These are phyloP conservation scores for Petrophora chlorosata DNA, from an alignment of 2,888 invertebrate species.

Conservation along the genomic window DNA sequence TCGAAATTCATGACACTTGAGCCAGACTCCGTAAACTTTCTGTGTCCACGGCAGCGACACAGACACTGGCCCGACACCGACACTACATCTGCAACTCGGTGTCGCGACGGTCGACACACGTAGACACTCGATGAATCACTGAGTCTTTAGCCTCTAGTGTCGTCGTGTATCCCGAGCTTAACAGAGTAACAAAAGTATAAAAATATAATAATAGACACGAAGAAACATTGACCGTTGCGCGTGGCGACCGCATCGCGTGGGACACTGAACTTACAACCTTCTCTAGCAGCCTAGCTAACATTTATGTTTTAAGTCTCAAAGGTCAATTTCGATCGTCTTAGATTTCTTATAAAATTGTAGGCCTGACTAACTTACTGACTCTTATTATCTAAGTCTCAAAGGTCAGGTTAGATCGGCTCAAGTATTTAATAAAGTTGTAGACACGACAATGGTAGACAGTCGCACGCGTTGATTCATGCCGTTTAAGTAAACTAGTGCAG, in stretches of 20 bases:
- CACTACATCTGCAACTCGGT: no score
- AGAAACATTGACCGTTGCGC: constrained; percentile 57
- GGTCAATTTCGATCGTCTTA: constrained; percentile 34
- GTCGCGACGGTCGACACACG: no score
- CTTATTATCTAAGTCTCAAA: constrained; percentile 40
- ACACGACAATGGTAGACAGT: constrained; percentile 63
- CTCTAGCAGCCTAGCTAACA: constrained; percentile 15
- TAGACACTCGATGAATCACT: no score
- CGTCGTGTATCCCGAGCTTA: no score
- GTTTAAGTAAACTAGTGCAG: constrained; percentile 70
- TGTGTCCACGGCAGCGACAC: no score
- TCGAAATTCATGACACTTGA: no score
- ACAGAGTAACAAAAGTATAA: constrained; percentile 4
- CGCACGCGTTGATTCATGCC: constrained; percentile 64
- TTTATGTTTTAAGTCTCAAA: constrained; percentile 40
- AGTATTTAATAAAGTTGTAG: constrained; percentile 33
- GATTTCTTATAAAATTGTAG: constrained; percentile 33
- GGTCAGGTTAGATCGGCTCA: constrained; percentile 34
- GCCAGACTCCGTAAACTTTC: no score
- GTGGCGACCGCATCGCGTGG: constrained; percentile 51
- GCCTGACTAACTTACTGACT: constrained; percentile 45
- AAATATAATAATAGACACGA: constrained; percentile 26
- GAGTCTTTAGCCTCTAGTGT: no score
- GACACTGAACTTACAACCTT: constrained; percentile 35
- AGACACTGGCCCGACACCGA: no score